Conservation (phyloP, 2,888 invertebrate genomes). For the Calameuta pallipes region DNA sequence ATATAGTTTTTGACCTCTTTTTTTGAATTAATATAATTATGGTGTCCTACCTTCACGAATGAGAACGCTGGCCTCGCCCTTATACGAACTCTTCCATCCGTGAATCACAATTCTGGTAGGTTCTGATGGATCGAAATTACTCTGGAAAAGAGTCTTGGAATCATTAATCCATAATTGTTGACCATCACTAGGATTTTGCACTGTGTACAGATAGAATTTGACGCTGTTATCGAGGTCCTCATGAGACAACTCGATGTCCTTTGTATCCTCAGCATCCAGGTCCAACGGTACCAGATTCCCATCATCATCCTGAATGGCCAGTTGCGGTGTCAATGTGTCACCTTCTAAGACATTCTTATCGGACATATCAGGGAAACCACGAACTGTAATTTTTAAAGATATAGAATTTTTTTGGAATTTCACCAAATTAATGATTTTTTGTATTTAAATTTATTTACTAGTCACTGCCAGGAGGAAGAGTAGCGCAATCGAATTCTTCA, state of each 20-base stretch:
- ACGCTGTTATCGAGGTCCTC: constrained; percentile 27
- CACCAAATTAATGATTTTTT: not conserved
- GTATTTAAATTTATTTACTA: not conserved
- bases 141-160: constrained; percentile 29
- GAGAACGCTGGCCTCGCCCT: constrained; percentile 33
- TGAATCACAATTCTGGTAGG: constrained; percentile 53
- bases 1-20: not conserved
- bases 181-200: constrained; percentile 18
- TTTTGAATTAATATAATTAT: not conserved
- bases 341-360: not conserved
- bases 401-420: not conserved
- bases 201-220: constrained; percentile 46
- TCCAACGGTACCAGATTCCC: constrained; percentile 31
- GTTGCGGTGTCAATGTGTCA: accelerated
- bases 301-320: constrained; percentile 30
- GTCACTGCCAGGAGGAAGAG: not conserved
- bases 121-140: constrained; percentile 39
- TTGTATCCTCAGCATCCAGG: constrained; percentile 14
- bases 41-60: constrained; percentile 48
- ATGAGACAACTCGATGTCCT: constrained; percentile 10
- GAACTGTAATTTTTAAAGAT: not conserved
- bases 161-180: constrained; percentile 40
- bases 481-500: not conserved
- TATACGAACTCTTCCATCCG: constrained; percentile 46
- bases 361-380: not conserved